Conservation (phyloP, 2,888 invertebrate species). For the Dryobotodes eremita region DNA sequence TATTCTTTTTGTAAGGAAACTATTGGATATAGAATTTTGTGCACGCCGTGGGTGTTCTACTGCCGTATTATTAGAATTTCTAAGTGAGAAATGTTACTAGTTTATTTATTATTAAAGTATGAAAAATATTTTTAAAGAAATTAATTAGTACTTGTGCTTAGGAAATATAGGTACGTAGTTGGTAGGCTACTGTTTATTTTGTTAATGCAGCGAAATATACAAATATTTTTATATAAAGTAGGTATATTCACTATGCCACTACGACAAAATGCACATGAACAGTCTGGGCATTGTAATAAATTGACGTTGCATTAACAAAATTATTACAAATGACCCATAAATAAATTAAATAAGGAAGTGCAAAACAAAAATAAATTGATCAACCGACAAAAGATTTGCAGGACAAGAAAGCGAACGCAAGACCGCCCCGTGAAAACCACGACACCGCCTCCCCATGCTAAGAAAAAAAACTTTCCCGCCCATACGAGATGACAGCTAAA, state of each 20-base stretch:
- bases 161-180: background rate
- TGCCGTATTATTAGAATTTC: too few species aligned
- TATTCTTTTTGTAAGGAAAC: conserved; percentile 29
- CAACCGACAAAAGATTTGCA: conserved; percentile 68
- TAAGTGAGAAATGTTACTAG: too few species aligned
- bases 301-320: conserved; percentile 2
- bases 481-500: conserved; percentile 83
- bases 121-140: too few species aligned
- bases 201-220: too few species aligned
- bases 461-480: conserved; percentile 79
- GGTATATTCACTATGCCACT: too few species aligned
- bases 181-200: too few species aligned
- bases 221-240: too few species aligned
- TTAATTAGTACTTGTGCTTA: too few species aligned
- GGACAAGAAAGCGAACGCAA: conserved; percentile 69
- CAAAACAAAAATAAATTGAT: conserved; percentile 68
- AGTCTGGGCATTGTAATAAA: background rate
- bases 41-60: conserved; percentile 29
- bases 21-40: conserved; percentile 30
- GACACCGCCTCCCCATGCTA: conserved; percentile 73
- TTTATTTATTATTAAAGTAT: too few species aligned
- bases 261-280: background rate
- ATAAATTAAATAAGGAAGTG: conserved; percentile 61
- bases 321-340: conserved; percentile 47
- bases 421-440: conserved; percentile 78